Conservation (phyloP, 1,140 invertebrate species). For the Penaeus japonicus region DNA sequence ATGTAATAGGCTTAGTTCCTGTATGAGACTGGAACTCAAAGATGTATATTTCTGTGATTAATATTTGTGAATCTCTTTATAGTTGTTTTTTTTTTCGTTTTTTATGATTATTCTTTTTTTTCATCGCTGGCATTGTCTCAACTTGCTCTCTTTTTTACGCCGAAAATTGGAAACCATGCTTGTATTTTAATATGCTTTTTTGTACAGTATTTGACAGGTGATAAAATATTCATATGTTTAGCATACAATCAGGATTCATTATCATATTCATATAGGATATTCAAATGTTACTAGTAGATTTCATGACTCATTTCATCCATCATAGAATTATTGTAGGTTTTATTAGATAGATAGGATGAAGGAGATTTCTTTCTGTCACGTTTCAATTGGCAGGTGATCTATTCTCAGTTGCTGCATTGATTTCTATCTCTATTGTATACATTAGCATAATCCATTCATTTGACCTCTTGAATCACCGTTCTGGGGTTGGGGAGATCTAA, state of each 20-base stretch:
- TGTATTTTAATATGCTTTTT: slow-evolving; percentile 21
- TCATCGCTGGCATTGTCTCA: slow-evolving; percentile 20
- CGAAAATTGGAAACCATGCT: slow-evolving; percentile 8
- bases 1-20: too few species aligned
- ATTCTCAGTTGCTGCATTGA: slow-evolving; percentile 7
- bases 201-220: slow-evolving; percentile 39
- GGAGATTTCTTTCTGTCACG: not conserved
- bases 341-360: not conserved
- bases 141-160: slow-evolving; percentile 36
- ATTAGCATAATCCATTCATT: not conserved
- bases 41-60: too few species aligned
- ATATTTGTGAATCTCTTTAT: slow-evolving; percentile 43
- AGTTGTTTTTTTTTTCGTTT: not conserved
- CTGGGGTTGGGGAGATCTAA: too few species aligned
- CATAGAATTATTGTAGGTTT: slow-evolving; percentile 40
- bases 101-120: not conserved
- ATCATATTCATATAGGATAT: slow-evolving; percentile 37
- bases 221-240: slow-evolving; percentile 27
- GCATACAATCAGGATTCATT: slow-evolving; percentile 34
- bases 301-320: slow-evolving; percentile 47
- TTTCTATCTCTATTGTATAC: not conserved
- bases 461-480: too few species aligned
- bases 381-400: not conserved
- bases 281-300: slow-evolving; percentile 21
- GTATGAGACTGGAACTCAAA: too few species aligned